Base-by-base conservation (phyloP, 2,888 invertebrate genomes). In the Thereva nobilitata region DNA sequence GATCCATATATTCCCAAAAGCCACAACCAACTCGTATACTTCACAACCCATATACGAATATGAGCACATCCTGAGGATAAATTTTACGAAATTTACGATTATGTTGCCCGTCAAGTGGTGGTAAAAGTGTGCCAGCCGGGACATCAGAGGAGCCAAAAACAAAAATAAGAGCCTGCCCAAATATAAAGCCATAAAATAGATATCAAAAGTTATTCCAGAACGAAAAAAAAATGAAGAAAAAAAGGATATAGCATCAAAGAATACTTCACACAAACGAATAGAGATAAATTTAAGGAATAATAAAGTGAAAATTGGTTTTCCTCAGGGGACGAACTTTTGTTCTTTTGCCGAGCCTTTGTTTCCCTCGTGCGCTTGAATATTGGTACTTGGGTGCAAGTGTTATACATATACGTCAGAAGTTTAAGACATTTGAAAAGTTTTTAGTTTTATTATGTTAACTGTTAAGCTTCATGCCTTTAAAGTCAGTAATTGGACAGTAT, bases 271-370 rank as follows among this genome's bases (percentile, higher is more conserved):
- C 23, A 9, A 57, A 45, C 45, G 45, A 57, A 57, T 44, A 35
- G 8, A 57, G 57, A 35, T 57, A 57, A 57, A 57, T 57, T 57
- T 57, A 44, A 57, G 42, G 57, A 57, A 57, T 57, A 57, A 57
- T 57, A 57, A 57, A 57, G 57, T 57, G 57, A 57, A 57, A 57
- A 57, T 45, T 57, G 23, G 23, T 23, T 23, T 23, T 23, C 23
- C 23, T 23, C 23, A 23, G 23, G 23, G 23, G 23, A 23, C 23
- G 23, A 23, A 23, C 23, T 23, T 23, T 23, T 23, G 23, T 23
- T 23, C 23, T 23, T 23, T 23, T 23, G 23, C 23, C 23, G 23
- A 23, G 23, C 23, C 23, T 23, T 23, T 23, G 23, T 23, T 23
- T 2, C 23, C 23, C 23, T 23, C 23, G 23, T 23, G 23, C 23